Evolutionary conservation across 2,113 vertebrate genomes (phyloP).

Genomic region (Gnathonemus echidnorhynchus): DNA sequence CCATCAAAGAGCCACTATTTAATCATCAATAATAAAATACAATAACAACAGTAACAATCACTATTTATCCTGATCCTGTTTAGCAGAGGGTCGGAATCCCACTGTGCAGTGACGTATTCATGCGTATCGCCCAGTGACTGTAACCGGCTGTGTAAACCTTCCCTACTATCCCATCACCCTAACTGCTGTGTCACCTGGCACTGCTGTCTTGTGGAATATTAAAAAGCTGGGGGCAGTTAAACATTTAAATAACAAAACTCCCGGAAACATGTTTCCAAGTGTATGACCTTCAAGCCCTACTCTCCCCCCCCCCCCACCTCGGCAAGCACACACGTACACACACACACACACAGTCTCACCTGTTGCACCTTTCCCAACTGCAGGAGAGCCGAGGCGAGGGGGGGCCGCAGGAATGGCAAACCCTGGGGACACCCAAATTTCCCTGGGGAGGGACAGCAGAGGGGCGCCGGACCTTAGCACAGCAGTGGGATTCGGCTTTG

Average conservation of each 20-base stretch:
- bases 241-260: not conserved
- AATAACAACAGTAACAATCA: not conserved
- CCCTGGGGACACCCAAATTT: constrained; percentile 72
- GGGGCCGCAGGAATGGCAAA: constrained; percentile 74
- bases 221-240: not conserved
- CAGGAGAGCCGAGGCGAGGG: constrained; percentile 74
- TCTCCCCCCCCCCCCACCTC: too few relatives aligned
- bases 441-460: constrained; percentile 43
- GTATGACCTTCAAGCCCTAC: not conserved
- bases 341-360: constrained; percentile 51
- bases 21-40: not conserved
- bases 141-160: not conserved
- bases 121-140: not conserved
- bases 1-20: not conserved
- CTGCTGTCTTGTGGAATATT: not conserved
- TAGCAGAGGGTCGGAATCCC: not conserved
- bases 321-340: not conserved
- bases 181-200: not conserved
- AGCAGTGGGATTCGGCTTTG: constrained; percentile 44
- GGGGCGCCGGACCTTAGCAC: not conserved
- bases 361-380: constrained; percentile 85
- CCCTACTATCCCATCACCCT: not conserved
- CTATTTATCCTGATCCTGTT: not conserved
- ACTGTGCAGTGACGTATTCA: not conserved
- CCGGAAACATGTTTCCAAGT: not conserved